phyloP scores from a whole-genome alignment of 2,888 invertebrate genomes.

The Empis stercorea region DNA sequence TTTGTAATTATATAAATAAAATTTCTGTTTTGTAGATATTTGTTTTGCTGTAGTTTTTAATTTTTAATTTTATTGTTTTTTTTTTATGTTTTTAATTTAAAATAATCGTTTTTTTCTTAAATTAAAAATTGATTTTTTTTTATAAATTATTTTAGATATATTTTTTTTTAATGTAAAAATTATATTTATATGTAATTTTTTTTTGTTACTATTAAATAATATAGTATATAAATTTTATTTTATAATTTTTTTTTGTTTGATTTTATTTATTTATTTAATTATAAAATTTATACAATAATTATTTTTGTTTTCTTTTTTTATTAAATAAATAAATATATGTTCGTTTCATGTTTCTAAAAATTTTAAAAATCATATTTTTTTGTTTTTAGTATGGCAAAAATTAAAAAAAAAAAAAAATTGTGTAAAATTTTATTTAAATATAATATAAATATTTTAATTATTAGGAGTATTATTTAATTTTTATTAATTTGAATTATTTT shows the following conservation, averaged over 20 bases:
- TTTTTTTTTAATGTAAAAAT: too few species aligned
- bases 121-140: too few species aligned
- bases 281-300: constrained; percentile 6
- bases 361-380: too few species aligned
- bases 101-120: background rate
- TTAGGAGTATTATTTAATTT: too few species aligned
- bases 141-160: too few species aligned
- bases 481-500: constrained; percentile 1
- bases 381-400: constrained; percentile 10
- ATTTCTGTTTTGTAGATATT: background rate
- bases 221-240: background rate
- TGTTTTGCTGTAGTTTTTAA: background rate
- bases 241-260: background rate
- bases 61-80: background rate
- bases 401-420: constrained; percentile 20
- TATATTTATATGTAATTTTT: too few species aligned
- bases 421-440: constrained; percentile 17
- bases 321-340: too few species aligned
- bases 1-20: background rate
- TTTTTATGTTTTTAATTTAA: too few species aligned
- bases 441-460: too few species aligned
- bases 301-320: constrained; percentile 8
- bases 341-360: too few species aligned
- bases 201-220: too few species aligned
- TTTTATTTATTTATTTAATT: constrained; percentile 17